Percentiles rank a stretch among this genome's conserved stretches.
phyloP scores from a whole-genome alignment of 2,888 invertebrate species.

The Lymantria monacha region DNA sequence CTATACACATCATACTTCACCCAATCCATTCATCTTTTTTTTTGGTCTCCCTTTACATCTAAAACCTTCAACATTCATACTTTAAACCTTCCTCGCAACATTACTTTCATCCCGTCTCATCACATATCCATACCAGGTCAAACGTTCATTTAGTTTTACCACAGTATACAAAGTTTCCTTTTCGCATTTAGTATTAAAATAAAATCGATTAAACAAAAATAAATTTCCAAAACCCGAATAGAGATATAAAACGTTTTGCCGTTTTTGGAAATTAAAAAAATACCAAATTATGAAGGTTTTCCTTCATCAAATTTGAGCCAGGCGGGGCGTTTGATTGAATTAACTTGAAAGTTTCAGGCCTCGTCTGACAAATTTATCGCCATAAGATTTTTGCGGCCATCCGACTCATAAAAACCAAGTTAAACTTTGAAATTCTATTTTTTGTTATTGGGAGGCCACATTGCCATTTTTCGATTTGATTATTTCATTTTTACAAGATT shows the following conservation, averaged over 20 bases:
- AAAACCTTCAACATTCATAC: too few species aligned
- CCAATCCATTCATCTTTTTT: too few species aligned
- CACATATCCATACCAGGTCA: too few species aligned
- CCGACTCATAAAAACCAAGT: constrained; percentile 56
- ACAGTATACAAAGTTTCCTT: too few species aligned
- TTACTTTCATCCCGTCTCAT: too few species aligned
- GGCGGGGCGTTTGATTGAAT: constrained; percentile 70
- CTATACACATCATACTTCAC: too few species aligned
- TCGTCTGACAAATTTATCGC: constrained; percentile 70
- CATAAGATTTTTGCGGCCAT: constrained; percentile 55
- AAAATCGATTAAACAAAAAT: neutral
- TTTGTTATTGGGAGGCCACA: constrained; percentile 53
- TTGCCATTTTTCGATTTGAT: constrained; percentile 45
- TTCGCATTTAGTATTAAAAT: too few species aligned
- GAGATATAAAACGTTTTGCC: neutral
- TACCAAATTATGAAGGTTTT: constrained; percentile 42
- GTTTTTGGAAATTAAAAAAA: constrained; percentile 42
- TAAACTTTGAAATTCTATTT: constrained; percentile 61
- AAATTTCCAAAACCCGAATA: neutral
- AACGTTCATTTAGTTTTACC: too few species aligned
- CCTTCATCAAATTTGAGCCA: constrained; percentile 74
- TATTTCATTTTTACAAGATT: constrained; percentile 16
- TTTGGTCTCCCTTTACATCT: too few species aligned
- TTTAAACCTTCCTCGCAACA: too few species aligned
- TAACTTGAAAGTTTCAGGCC: constrained; percentile 71